Evolutionary conservation across 2,113 vertebrate species (phyloP).

Genomic region (Megaptera novaeangliae): DNA sequence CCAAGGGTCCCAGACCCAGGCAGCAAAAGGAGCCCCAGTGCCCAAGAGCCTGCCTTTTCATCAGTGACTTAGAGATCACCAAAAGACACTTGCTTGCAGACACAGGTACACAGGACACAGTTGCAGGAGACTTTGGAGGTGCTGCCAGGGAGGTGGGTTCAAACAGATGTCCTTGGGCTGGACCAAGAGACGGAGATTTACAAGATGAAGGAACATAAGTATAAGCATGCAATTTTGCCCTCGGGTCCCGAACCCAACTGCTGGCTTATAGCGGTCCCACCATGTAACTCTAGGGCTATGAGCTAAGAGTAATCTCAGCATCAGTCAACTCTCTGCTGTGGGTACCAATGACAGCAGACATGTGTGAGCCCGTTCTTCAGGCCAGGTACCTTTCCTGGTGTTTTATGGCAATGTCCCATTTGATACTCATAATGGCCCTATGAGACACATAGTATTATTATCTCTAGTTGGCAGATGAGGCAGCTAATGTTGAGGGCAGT

Average conservation of each 20-base stretch:
- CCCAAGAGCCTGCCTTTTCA: not conserved
- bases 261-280: not conserved
- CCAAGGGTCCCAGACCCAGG: not conserved
- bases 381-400: no score
- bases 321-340: not conserved
- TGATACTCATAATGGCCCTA: not conserved
- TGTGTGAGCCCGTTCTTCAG: accelerated
- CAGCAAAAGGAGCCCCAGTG: accelerated
- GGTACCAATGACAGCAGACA: not conserved
- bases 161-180: not conserved
- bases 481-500: not conserved
- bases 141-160: not conserved
- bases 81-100: not conserved
- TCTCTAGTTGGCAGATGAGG: not conserved
- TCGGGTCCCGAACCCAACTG: not conserved
- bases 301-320: not conserved
- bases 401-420: not conserved
- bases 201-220: not conserved
- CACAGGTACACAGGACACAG: no score
- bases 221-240: not conserved
- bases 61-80: not conserved
- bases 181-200: not conserved
- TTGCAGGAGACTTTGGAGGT: not conserved
- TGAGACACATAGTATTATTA: not conserved
- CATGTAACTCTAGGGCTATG: not conserved